phyloP scores from a whole-genome alignment of 1,140 invertebrate species.

The Kradibia gibbosae region DNA sequence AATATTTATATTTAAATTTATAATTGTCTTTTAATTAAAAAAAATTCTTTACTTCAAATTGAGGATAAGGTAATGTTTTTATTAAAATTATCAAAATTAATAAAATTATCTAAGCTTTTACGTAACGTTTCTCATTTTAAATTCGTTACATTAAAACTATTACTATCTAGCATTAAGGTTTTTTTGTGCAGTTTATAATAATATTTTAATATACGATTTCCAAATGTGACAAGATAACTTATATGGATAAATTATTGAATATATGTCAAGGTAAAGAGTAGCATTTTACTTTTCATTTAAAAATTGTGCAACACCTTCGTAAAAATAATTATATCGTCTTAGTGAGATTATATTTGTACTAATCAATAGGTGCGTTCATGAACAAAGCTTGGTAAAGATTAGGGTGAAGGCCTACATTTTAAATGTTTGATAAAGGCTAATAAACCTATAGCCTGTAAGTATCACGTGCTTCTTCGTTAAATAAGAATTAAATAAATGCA shows the following conservation, averaged over 20 bases:
- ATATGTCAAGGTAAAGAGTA: background rate
- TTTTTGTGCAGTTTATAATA: background rate
- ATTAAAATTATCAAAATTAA: no score
- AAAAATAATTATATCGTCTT: background rate
- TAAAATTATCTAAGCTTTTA: no score
- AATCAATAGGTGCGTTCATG: background rate
- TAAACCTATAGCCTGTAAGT: conserved; percentile 5
- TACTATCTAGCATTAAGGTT: background rate
- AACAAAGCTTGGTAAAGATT: conserved; percentile 14
- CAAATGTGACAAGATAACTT: background rate
- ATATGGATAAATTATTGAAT: background rate
- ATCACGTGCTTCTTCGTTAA: conserved; percentile 4
- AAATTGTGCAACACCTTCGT: background rate
- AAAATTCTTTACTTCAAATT: no score
- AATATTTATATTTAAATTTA: no score
- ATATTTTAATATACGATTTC: background rate
- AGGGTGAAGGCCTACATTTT: background rate
- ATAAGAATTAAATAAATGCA: conserved; percentile 48
- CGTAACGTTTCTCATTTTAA: background rate
- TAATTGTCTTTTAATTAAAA: no score
- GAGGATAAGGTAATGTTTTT: no score
- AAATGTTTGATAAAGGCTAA: conserved; percentile 17
- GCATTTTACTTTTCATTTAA: background rate
- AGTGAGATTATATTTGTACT: background rate
- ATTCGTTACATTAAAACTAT: background rate